phyloP scores from a whole-genome alignment of 2,888 invertebrate genomes.

The Barypeithes pellucidus region DNA sequence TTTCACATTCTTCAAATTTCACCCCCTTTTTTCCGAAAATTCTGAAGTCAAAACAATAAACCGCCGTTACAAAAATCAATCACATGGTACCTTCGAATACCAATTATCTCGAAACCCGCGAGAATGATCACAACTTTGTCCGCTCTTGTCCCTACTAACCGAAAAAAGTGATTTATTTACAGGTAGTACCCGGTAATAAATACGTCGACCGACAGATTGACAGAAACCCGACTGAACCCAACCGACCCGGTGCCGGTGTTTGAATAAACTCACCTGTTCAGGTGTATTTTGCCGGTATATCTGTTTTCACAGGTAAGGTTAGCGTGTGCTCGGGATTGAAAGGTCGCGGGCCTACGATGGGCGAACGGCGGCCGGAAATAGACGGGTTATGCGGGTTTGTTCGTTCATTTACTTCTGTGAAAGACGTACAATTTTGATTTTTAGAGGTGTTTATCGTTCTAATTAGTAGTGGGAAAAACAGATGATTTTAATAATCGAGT shows the following conservation, averaged over 20 bases:
- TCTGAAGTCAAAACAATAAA: too few species aligned
- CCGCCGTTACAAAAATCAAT: too few species aligned
- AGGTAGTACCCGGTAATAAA: slow-evolving; percentile 14
- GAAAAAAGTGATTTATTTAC: slow-evolving; percentile 3
- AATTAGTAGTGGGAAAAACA: too few species aligned
- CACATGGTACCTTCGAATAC: background rate
- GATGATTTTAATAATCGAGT: too few species aligned
- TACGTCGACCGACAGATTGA: slow-evolving; percentile 31
- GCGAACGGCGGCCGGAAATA: slow-evolving; percentile 26
- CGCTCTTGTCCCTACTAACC: slow-evolving; percentile 16
- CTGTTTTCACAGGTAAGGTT: slow-evolving; percentile 47
- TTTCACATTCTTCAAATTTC: too few species aligned
- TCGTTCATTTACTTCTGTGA: too few species aligned
- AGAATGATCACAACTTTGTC: background rate
- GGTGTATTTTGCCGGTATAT: slow-evolving; percentile 50
- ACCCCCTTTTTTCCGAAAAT: background rate
- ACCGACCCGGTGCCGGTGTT: slow-evolving; percentile 48
- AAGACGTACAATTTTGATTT: too few species aligned
- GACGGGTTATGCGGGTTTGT: background rate
- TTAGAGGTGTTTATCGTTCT: too few species aligned
- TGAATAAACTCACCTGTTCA: slow-evolving; percentile 53
- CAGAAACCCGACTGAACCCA: slow-evolving; percentile 16
- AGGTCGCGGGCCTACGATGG: slow-evolving; percentile 40
- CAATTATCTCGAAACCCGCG: background rate
- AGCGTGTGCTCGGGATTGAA: slow-evolving; percentile 46